phyloP scores from a whole-genome alignment of 2,797 vertebrate species.

The Sebastes minor region DNA sequence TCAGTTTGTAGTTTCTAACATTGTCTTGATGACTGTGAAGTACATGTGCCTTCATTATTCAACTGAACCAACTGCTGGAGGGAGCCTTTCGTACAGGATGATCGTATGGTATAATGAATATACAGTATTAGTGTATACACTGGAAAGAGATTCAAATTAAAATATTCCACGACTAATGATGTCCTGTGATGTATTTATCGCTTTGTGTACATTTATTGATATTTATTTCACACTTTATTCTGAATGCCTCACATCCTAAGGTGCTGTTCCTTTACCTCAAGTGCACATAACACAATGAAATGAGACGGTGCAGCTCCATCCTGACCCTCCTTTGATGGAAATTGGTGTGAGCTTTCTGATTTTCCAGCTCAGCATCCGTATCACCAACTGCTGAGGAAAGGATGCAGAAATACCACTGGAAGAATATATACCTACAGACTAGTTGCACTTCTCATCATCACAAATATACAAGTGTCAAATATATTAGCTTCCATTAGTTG shows the following conservation, averaged over 20 bases:
- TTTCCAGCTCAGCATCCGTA: background rate
- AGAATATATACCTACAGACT: background rate
- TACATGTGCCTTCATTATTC: constrained; percentile 38
- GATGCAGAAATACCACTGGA: background rate
- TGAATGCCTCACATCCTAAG: background rate
- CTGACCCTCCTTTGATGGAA: background rate
- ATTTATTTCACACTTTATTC: background rate
- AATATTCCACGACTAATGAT: background rate
- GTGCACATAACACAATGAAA: background rate
- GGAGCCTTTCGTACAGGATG: background rate
- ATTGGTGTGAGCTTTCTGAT: too few relatives aligned
- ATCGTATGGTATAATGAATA: background rate
- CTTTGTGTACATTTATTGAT: background rate
- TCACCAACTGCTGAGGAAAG: background rate
- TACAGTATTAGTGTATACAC: constrained; percentile 35
- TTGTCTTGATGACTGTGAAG: background rate
- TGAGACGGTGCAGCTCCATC: background rate
- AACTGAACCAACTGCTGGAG: constrained; percentile 5
- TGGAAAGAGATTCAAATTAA: constrained; percentile 51
- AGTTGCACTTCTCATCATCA: background rate
- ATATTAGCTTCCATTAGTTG: background rate
- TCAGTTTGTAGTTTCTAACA: background rate
- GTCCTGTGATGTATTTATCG: background rate
- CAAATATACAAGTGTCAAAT: background rate
- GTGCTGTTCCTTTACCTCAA: background rate